Evolutionary conservation across 2,888 invertebrate genomes (phyloP).

Genomic region (Mesoligia furuncula): DNA sequence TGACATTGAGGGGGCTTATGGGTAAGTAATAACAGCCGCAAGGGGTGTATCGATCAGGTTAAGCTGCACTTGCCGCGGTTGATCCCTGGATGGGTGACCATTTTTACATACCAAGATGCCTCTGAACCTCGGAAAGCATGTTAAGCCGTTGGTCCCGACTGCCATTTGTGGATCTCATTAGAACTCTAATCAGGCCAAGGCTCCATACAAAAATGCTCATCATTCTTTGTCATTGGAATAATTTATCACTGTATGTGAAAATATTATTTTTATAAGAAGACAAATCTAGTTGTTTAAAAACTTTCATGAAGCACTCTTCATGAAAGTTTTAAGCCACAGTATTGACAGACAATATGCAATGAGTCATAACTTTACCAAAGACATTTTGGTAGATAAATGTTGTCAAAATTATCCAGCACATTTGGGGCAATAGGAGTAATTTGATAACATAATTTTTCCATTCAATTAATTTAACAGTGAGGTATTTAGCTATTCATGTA

Average conservation of each 20-base stretch:
- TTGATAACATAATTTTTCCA: neutral
- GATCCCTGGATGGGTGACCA: too few species aligned
- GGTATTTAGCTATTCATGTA: neutral
- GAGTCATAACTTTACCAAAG: conserved; percentile 32
- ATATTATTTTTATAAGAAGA: neutral
- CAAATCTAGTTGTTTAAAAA: neutral
- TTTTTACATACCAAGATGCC: too few species aligned
- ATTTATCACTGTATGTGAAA: neutral
- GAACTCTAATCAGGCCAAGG: too few species aligned
- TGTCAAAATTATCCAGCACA: neutral
- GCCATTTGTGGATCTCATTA: too few species aligned
- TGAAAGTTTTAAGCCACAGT: neutral
- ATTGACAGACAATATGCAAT: neutral
- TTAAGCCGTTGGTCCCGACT: too few species aligned
- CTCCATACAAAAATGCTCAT: too few species aligned
- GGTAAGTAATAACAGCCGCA: too few species aligned
- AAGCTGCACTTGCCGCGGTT: too few species aligned
- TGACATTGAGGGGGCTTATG: too few species aligned
- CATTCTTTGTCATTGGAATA: neutral
- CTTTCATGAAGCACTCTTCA: too few species aligned
- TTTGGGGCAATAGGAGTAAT: neutral
- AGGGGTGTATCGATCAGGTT: too few species aligned
- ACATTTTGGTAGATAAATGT: conserved; percentile 14
- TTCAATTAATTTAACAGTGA: neutral
- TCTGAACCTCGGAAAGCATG: too few species aligned